Percentiles rank a stretch among this genome's conserved stretches.
Conservation (phyloP, 2,888 invertebrate genomes). For the Erannis defoliaria region DNA sequence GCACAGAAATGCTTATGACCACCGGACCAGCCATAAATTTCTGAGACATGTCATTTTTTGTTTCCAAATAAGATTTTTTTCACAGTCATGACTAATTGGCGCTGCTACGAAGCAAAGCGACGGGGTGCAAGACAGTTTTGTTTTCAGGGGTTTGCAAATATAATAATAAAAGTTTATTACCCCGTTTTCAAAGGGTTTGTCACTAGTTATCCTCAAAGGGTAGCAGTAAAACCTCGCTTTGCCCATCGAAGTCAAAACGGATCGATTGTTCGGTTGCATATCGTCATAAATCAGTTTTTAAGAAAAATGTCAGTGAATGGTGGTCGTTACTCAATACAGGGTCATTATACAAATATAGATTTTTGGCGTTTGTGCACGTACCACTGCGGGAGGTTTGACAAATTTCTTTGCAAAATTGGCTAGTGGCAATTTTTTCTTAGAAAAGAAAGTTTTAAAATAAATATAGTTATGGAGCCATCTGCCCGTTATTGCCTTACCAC, state of each 20-base stretch:
- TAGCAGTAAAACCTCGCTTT: slow-evolving; percentile 71
- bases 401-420: slow-evolving; percentile 67
- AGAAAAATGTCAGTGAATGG: slow-evolving; percentile 74
- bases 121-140: slow-evolving; percentile 75
- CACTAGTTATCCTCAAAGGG: slow-evolving; percentile 75
- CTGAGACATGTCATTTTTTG: slow-evolving; percentile 73
- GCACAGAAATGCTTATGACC: slow-evolving; percentile 70
- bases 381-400: slow-evolving; percentile 79
- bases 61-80: slow-evolving; percentile 71
- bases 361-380: slow-evolving; percentile 82
- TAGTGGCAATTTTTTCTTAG: slow-evolving; percentile 65
- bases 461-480: slow-evolving; percentile 60
- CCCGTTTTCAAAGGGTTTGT: slow-evolving; percentile 84
- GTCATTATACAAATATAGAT: slow-evolving; percentile 86
- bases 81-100: slow-evolving; percentile 79
- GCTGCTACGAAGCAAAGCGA: slow-evolving; percentile 64
- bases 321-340: slow-evolving; percentile 79
- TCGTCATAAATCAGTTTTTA: slow-evolving; percentile 81
- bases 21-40: slow-evolving; percentile 75
- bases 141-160: slow-evolving; percentile 80
- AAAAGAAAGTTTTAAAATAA: slow-evolving; percentile 74
- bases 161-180: slow-evolving; percentile 85
- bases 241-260: slow-evolving; percentile 78
- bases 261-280: slow-evolving; percentile 81
- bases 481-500: slow-evolving; percentile 63